Base-by-base conservation (phyloP, 2,888 invertebrate genomes). In the Meteorus cinctellus region DNA sequence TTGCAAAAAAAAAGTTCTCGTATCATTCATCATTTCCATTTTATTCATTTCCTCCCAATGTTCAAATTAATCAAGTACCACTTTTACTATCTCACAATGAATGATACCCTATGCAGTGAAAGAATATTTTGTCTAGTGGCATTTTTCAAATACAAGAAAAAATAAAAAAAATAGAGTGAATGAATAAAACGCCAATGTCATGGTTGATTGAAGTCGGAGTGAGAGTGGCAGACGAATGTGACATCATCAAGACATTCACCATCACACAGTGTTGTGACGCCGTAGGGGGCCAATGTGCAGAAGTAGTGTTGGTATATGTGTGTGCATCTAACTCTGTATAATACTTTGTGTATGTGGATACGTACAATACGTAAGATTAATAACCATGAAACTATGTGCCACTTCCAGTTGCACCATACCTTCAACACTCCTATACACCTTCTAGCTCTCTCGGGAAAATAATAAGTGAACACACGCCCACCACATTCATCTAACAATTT, bases 291-390 rank as follows among this genome's bases (percentile, higher is more conserved):
- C 19, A 55, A 55, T 24, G 6, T 10, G 8, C 55, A 55, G 4
- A 24, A 55, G 55, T 55, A 4, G 19, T n/a, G 19, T n/a, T 19
- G 10, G 10, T 55, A 8, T 31, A 51, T n/a, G n/a, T 48, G 74
- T 65, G 62, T 67, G 60, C 24, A 29, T 24, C 63, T 6, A 31
- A 16, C 5, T 34, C 4, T n/a, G 16, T 63, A 34, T 63, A 31
- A 31, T 31, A 12, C 12, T 29, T 51, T 45, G 60, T 8, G 71
- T 41, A 70, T 41, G 31, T 51, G 59, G 36, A 55, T 27, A n/a
- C 34, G 51, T n/a, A 10, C 51, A 34, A 74, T 77, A 70, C 41
- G 31, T 19, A 74, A 69, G 72, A 80, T 79, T 78, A 78, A 80
- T 78, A 77, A 76, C 75, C 74, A 51, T 60, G 48, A 74, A 78